These are phyloP conservation scores for Dryas iulia DNA, from an alignment of 1,140 invertebrate species.

Conservation along the genomic window DNA sequence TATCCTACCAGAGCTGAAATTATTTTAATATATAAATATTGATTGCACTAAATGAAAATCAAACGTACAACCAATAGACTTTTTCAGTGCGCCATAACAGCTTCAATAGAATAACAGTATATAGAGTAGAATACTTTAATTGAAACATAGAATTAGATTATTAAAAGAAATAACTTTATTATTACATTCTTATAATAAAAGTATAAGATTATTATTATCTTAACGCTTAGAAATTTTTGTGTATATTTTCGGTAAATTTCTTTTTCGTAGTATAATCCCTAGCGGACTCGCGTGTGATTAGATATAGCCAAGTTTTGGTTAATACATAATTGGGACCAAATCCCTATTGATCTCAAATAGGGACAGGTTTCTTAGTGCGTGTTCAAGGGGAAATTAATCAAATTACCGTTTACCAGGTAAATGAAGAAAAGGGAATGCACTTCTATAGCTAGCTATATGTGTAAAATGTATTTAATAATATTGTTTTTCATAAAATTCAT, in stretches of 20 bases:
- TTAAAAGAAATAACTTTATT: too few species aligned
- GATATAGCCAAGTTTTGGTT: slow-evolving; percentile 63
- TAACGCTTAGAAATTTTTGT: not conserved
- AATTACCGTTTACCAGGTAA: slow-evolving; percentile 61
- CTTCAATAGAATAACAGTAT: too few species aligned
- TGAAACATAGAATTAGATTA: too few species aligned
- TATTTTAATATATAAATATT: too few species aligned
- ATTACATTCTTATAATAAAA: not conserved
- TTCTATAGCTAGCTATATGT: slow-evolving; percentile 2
- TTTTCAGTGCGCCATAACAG: too few species aligned
- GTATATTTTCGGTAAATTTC: not conserved
- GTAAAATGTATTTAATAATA: not conserved
- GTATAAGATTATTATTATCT: not conserved
- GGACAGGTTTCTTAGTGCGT: slow-evolving; percentile 65
- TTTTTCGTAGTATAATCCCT: slow-evolving; percentile 19
- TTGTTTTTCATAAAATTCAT: too few species aligned
- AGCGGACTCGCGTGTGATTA: slow-evolving; percentile 46
- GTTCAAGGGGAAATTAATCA: slow-evolving; percentile 73
- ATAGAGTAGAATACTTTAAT: too few species aligned
- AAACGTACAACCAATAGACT: too few species aligned
- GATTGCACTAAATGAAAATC: too few species aligned
- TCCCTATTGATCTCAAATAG: slow-evolving; percentile 61
- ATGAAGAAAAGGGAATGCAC: slow-evolving; percentile 40
- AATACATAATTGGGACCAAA: slow-evolving; percentile 75
- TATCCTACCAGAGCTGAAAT: too few species aligned